These are phyloP conservation scores for Phaedon cochleariae DNA, from an alignment of 2,888 invertebrate genomes.

Conservation along the genomic window DNA sequence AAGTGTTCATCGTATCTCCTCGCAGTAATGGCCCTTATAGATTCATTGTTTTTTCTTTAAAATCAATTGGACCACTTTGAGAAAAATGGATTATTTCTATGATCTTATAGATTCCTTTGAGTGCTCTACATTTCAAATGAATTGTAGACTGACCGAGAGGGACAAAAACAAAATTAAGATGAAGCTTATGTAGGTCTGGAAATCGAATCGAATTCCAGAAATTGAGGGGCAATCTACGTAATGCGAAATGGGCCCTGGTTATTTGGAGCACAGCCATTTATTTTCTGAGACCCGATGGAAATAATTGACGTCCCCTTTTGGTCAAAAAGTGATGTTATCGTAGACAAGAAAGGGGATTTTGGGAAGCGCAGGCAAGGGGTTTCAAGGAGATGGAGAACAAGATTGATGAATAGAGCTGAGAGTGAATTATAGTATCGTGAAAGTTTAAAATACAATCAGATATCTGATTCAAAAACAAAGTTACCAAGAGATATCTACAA, in stretches of 20 bases:
- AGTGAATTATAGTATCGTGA: too few species aligned
- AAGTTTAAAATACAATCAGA: too few species aligned
- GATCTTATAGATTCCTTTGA: background rate
- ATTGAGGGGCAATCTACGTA: constrained; percentile 27
- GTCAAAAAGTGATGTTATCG: background rate
- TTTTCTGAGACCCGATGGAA: constrained; percentile 14
- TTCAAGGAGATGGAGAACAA: too few species aligned
- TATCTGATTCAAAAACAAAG: too few species aligned
- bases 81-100: too few species aligned
- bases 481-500: too few species aligned
- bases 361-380: too few species aligned
- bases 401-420: too few species aligned
- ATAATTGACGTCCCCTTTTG: constrained; percentile 7
- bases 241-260: constrained; percentile 24
- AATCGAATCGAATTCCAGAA: constrained; percentile 23
- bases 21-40: too few species aligned
- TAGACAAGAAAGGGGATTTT: background rate
- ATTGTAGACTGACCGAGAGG: background rate
- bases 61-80: too few species aligned
- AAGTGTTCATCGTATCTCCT: too few species aligned
- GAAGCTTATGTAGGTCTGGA: constrained; percentile 19
- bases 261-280: constrained; percentile 24
- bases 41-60: too few species aligned
- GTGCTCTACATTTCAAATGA: background rate
- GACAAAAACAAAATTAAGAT: constrained; percentile 18